Conservation (phyloP, 2,888 invertebrate species). For the Nebria brevicollis region DNA sequence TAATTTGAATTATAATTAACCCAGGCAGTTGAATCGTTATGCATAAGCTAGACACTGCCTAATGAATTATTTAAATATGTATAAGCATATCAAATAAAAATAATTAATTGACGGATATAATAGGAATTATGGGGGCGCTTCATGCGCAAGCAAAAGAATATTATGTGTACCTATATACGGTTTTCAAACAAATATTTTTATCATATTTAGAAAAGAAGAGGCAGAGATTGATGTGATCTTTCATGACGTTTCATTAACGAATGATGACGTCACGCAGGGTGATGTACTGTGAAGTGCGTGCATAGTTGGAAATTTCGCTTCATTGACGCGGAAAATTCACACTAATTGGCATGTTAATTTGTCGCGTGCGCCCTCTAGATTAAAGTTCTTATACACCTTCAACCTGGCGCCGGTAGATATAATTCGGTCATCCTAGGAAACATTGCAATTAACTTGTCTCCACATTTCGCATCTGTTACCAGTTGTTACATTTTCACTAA, state of each 20-base stretch:
- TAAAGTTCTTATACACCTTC: slow-evolving; percentile 4
- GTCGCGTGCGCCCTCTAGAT: background rate
- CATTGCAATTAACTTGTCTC: slow-evolving; percentile 2
- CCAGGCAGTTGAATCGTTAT: background rate
- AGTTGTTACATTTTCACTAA: background rate
- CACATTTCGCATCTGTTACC: background rate
- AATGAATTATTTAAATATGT: slow-evolving; percentile 5
- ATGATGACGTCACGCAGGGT: too few species aligned
- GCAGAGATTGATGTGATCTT: too few species aligned
- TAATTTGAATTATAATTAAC: background rate
- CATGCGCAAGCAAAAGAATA: too few species aligned
- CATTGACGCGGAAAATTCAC: background rate
- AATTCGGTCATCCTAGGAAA: slow-evolving; percentile 9
- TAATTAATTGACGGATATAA: too few species aligned
- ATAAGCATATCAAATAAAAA: background rate
- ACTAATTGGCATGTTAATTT: background rate
- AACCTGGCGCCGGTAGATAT: background rate
- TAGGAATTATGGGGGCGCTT: too few species aligned
- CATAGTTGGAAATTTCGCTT: slow-evolving; percentile 25
- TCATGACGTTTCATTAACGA: too few species aligned
- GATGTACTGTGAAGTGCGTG: slow-evolving; percentile 14
- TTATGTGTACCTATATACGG: too few species aligned
- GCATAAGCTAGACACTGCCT: background rate
- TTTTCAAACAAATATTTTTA: too few species aligned
- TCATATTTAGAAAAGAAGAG: too few species aligned